Evolutionary conservation across 2,797 vertebrate genomes (phyloP).

Genomic region (Eurystomus glaucurus): DNA sequence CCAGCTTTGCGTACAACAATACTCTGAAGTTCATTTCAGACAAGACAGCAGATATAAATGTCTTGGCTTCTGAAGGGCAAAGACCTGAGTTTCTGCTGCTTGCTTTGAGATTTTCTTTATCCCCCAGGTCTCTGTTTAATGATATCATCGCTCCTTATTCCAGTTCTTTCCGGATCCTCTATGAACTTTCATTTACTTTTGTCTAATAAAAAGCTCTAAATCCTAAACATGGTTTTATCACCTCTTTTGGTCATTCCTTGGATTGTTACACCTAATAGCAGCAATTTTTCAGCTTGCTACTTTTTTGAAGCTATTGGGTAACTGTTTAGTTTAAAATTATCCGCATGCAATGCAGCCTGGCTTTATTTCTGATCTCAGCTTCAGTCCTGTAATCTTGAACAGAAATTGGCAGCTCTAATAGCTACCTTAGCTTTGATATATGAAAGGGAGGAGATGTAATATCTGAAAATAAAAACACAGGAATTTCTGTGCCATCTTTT

Average conservation of each 20-base stretch:
- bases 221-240: not conserved
- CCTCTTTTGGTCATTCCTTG: not conserved
- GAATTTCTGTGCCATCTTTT: conserved; percentile 9
- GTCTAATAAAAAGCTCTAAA: not conserved
- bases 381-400: conserved; percentile 30
- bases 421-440: not conserved
- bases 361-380: conserved; percentile 30
- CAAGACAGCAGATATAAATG: not conserved
- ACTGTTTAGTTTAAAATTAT: not conserved
- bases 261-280: not conserved
- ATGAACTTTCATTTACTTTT: not conserved
- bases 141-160: not conserved
- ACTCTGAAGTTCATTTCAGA: not conserved
- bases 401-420: conserved; percentile 31
- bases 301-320: not conserved
- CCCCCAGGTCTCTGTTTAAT: not conserved
- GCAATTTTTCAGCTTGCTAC: not conserved
- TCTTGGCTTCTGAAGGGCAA: not conserved
- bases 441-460: not conserved
- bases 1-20: not conserved
- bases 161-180: not conserved
- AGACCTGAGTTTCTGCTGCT: not conserved
- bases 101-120: not conserved
- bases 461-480: not conserved
- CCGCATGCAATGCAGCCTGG: not conserved